Base-by-base conservation (phyloP, 2,888 invertebrate genomes). In the Neoaliturus tenellus region DNA sequence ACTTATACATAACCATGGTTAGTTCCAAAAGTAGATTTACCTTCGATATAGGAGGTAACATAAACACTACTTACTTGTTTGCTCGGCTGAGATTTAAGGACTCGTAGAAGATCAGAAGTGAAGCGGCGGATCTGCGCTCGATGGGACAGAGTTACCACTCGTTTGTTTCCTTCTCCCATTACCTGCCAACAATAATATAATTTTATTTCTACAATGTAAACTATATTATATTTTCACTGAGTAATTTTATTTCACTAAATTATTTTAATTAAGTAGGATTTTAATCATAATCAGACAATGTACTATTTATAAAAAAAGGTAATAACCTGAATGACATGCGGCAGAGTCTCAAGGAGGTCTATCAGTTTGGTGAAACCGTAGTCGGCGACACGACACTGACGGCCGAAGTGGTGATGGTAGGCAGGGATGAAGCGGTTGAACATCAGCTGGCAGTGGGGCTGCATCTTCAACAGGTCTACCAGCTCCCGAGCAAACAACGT, bases 341-440 rank as follows among this genome's bases (percentile, higher is more conserved):
- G 93, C n/a, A 99, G 92, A 3, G 97, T 95, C 88, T 98, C 96
- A 67, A 99, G 94, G 51, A 99, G 92, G 90, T 98, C 98, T 25
- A 97, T 95, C 1, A 99, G 92, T 90, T 97, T 97, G 0, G 97
- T 97, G 89, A 96, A 98, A n/a, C 99, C 99, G 90, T 98, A 99
- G 91, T 98, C 98, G 8, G 98, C 97, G 0, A 99, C 98, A 81
- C 98, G 94, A 90, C 98, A 98, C 90, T 99, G 98, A 41, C 97
- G 93, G 0, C 98, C 98, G 90, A 98, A 99, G 90, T 98, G 98
- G 91, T 98, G 98, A 90, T 99, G 98, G 91, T 98, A 99, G 0
- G 97, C 96, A 1, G 98, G 98, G 88, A 98, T 98, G 87, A 98
- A 96, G 89, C 97, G 96, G 90, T 92, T 94, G 90, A 96, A 95